These are phyloP conservation scores for Pedetes capensis DNA, from an alignment of 2,113 vertebrate genomes.

Conservation along the genomic window DNA sequence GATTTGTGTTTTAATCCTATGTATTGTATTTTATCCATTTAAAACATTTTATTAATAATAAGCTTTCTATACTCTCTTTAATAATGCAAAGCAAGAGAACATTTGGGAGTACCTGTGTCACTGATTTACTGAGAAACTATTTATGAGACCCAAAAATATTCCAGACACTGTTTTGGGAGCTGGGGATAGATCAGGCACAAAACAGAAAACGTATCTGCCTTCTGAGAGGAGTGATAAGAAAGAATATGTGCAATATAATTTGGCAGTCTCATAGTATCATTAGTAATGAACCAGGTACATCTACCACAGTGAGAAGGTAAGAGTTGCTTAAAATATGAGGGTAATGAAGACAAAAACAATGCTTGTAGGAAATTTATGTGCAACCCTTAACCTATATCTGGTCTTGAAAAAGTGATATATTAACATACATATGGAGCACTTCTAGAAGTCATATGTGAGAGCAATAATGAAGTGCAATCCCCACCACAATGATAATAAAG, in stretches of 20 bases:
- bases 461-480: neutral
- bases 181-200: neutral
- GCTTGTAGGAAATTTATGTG: neutral
- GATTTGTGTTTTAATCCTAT: neutral
- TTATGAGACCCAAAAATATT: slow-evolving; percentile 15
- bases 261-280: neutral
- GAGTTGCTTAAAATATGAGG: neutral
- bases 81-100: slow-evolving; percentile 27
- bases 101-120: neutral
- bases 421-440: neutral
- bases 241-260: neutral
- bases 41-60: neutral
- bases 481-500: neutral
- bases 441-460: neutral
- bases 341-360: slow-evolving; percentile 40
- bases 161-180: neutral
- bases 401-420: neutral
- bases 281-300: neutral
- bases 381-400: neutral
- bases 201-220: neutral
- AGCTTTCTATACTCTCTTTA: neutral
- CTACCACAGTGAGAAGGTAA: neutral
- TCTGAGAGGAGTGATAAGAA: neutral
- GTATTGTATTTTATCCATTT: neutral
- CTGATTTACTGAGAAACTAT: neutral